Base-by-base conservation (phyloP, 2,888 invertebrate species). In the Lepidonotus clava region DNA sequence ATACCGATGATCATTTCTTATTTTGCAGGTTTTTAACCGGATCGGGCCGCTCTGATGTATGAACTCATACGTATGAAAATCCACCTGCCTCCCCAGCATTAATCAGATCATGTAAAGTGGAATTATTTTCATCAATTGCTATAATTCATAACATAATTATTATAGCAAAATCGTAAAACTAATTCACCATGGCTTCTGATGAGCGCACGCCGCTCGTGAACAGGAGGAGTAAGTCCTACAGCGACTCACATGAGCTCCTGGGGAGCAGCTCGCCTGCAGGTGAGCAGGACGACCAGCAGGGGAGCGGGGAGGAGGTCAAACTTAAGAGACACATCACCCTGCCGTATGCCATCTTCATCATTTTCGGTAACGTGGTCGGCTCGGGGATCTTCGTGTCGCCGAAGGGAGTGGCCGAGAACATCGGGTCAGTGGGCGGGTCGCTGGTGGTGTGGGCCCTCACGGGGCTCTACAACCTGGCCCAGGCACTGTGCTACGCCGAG, bases 401-500 rank as follows among this genome's bases (percentile, higher is more conserved):
- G 14, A 89, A 87, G 61, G 89, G 89, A 11, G 89, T 89, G 51
- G 84, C 87, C 11, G 40, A 61, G 11, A 88, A 89, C 86, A 86
- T 86, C 6, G 87, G 87, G 11, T 89, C 89, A 2, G 88, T 88
- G 0, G 89, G 89, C 32, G 89, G 85, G 0, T 89, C 89, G 0
- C 87, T 89, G 21, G 41, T 88, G 28, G 53, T 89, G 14, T 89
- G 89, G 89, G 85, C 83, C 18, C 56, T 86, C 40, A 88, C 87
- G 1, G 88, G 88, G 11, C 24, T 88, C 14, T 87, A 87, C 67
- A 88, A 88, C 67, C 80, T 88, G 40, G 71, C 77, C 11, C 88
- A 88, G 87, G 89, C 89, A 0, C 67, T 88, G 40, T 89, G 89
- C 36, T 89, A 89, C 66, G 87, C 89, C 21, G 89, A 89, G 67